Conservation (phyloP, 2,888 invertebrate genomes). For the Pyrochroa serraticornis region DNA sequence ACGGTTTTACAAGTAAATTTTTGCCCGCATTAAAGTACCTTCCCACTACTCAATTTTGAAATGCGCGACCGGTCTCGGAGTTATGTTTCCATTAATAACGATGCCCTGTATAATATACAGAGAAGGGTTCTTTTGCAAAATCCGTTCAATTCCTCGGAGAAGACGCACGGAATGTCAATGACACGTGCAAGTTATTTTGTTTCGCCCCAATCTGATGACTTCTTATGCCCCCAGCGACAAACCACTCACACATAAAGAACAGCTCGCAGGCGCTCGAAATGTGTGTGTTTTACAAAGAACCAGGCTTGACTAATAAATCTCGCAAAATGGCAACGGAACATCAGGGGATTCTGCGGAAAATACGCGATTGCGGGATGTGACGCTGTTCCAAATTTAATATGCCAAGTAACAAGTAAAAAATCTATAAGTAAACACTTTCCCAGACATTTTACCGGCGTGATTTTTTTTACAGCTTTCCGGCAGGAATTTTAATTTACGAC, state of each 20-base stretch:
- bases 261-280: constrained; percentile 23
- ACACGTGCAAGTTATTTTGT: constrained; percentile 26
- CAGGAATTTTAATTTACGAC: background rate
- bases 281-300: constrained; percentile 27
- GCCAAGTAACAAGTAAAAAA: background rate
- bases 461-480: too few species aligned
- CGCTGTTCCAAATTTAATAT: constrained; percentile 11
- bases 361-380: constrained; percentile 6
- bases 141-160: constrained; percentile 4
- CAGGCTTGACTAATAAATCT: constrained; percentile 23
- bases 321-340: constrained; percentile 15
- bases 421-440: too few species aligned
- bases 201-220: constrained; percentile 28
- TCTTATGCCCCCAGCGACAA: constrained; percentile 20
- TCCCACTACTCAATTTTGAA: too few species aligned
- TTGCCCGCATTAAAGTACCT: too few species aligned
- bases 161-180: constrained; percentile 23
- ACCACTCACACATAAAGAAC: constrained; percentile 28
- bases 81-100: too few species aligned
- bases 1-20: too few species aligned
- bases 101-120: too few species aligned
- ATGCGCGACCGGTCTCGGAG: too few species aligned
- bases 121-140: background rate
- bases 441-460: too few species aligned
- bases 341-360: constrained; percentile 6